Base-by-base conservation (phyloP, 2,888 invertebrate genomes). In the Eucera pruinosa region DNA sequence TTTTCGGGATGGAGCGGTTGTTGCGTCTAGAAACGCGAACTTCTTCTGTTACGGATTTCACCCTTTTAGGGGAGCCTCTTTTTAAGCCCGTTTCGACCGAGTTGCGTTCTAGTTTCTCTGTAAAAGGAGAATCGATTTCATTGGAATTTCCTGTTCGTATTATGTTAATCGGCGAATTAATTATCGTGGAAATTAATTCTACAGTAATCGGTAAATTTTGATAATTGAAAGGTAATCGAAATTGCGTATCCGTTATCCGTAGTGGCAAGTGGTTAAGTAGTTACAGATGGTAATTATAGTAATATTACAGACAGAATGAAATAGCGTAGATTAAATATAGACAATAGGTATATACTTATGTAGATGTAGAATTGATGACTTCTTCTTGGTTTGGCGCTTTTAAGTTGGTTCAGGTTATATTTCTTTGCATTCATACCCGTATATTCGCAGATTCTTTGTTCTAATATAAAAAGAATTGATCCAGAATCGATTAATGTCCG, bases 11-110 rank as follows among this genome's bases (percentile, higher is more conserved):
- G 7, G 36, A 0, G 4, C 15, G 15, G 23, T 23, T 55, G 54
- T 54, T 54, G 54, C 23, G 39, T 5, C 4, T n/a, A 25, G 25
- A 25, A 25, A 57, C 57, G 23, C 23, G 11, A 25, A n/a, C 57
- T 25, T 57, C 57, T 25, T 41, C n/a, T 25, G n/a, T 57, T 57
- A 57, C 39, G 55, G 23, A 39, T 25, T 41, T 57, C n/a, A 25
- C 23, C 23, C 25, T 41, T 57, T 57, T 33, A 20, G 6, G n/a
- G n/a, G 4, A n/a, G 6, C 6, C 20, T 33, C 33, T 27, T n/a
- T 50, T n/a, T 3, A 2, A 48, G 25, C 11, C 15, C 48, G 25
- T 48, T 48, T 48, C 48, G 15, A 48, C 48, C n/a, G 27, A n/a
- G 50, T 30, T 27, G n/a, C 4, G 50, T n/a, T n/a, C 27, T n/a